phyloP scores from a whole-genome alignment of 37 sponge, comb jelly and placozoan species.

The Corticium candelabrum region DNA sequence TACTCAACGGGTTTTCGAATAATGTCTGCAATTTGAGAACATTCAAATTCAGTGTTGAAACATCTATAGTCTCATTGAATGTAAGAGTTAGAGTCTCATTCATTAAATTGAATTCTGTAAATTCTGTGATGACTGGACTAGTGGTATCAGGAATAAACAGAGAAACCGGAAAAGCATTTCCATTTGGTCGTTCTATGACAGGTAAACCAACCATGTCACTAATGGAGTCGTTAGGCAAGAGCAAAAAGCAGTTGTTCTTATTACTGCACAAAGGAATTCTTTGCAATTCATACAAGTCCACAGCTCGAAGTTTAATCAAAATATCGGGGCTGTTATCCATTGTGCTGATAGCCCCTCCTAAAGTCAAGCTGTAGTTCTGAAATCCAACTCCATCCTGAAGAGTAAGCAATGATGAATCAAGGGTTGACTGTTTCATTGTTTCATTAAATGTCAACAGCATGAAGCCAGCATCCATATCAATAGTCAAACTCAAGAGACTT shows the following conservation, averaged over 20 bases:
- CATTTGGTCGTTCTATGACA: background rate
- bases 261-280: background rate
- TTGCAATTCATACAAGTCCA: constrained; percentile 21
- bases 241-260: constrained; percentile 41
- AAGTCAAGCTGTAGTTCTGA: background rate
- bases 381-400: constrained; percentile 13
- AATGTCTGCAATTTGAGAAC: constrained; percentile 49
- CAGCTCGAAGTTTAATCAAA: background rate
- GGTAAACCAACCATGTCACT: constrained; percentile 50
- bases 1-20: constrained; percentile 33
- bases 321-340: constrained; percentile 5
- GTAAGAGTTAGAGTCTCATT: constrained; percentile 37
- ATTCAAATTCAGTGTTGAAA: constrained; percentile 46
- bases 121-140: constrained; percentile 33
- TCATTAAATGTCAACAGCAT: constrained; percentile 66
- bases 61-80: constrained; percentile 70
- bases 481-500: constrained; percentile 37
- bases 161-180: constrained; percentile 17
- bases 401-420: constrained; percentile 58
- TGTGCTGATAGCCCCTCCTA: constrained; percentile 42
- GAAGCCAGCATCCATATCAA: constrained; percentile 55
- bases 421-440: constrained; percentile 51
- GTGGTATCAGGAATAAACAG: constrained; percentile 57
- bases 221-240: constrained; percentile 30
- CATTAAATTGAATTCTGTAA: constrained; percentile 42